Evolutionary conservation across 1,140 invertebrate species (phyloP).

Genomic region (Sycophaga agraensis): DNA sequence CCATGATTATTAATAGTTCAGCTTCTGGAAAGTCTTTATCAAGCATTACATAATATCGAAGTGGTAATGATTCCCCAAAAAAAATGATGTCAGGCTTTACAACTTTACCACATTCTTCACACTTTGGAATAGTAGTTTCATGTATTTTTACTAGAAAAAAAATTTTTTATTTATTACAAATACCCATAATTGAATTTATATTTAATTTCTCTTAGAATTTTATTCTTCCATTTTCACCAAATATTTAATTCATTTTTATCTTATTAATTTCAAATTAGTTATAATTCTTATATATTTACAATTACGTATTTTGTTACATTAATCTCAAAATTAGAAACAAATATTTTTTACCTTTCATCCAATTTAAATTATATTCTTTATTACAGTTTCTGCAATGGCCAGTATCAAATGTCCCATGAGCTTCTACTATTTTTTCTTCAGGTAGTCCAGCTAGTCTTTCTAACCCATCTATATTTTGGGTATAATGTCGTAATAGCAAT

Average conservation of each 20-base stretch:
- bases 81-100: too few relatives aligned
- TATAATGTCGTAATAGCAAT: constrained; percentile 79
- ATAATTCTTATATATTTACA: too few relatives aligned
- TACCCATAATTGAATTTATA: too few relatives aligned
- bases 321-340: too few relatives aligned
- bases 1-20: constrained; percentile 93
- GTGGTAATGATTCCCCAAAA: constrained; percentile 87
- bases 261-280: too few relatives aligned
- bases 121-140: too few relatives aligned
- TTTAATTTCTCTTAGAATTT: too few relatives aligned
- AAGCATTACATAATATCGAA: constrained; percentile 69
- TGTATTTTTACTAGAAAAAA: too few relatives aligned
- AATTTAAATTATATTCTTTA: constrained; percentile 74
- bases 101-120: constrained; percentile 68
- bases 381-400: constrained; percentile 83
- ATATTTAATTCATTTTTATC: too few relatives aligned
- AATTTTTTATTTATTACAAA: too few relatives aligned
- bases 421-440: constrained; percentile 85
- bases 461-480: constrained; percentile 93
- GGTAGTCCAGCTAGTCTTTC: constrained; percentile 86
- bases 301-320: too few relatives aligned
- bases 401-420: constrained; percentile 89
- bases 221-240: too few relatives aligned
- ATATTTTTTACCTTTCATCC: constrained; percentile 78
- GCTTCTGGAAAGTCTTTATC: constrained; percentile 80